Base-by-base conservation (phyloP, 64 coral and sea anemone species). In the Cladopsammia gracilis region DNA sequence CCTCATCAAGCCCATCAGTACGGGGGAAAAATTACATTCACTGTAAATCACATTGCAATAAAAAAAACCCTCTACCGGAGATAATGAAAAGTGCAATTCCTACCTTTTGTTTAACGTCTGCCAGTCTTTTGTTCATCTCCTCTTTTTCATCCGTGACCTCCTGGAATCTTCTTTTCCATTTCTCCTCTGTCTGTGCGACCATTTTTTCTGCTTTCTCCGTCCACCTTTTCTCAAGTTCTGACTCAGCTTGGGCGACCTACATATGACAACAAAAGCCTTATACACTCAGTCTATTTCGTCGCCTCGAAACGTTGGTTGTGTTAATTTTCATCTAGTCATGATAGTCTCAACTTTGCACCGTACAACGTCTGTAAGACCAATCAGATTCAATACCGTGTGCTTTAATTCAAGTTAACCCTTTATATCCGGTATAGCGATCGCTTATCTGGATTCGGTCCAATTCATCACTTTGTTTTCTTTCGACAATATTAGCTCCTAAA, bases 111-210 rank as follows among this genome's bases (percentile, higher is more conserved):
- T 99, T 84, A 68, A 91, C 71, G 48, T 89, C 89, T n/a, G 61
- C n/a, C 0, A 92, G 22, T 71, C 92, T 99, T 48, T 94, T 92
- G 46, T 48, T 48, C 6, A 88, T 50, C 62, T 86, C 84, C 8
- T 99, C 98, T 52, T 88, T 91, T 81, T 99, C 98, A 69, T 96
- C 98, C 4, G 83, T 20, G 51, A 99, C 68, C 52, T 99, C 98
- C 71, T 99, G 76, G 57, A 94, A 94, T 86, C 93, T 96, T 59
- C 78, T 90, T 70, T 94, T 93, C 98, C 94, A 99, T 91, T 96
- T 99, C 60, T 96, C 82, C 61, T 96, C 98, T 14, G 78, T 61
- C 60, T 96, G 98, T 25, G 83, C 56, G 45, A 99, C 98, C 98
- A 99, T 99, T 89, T 94, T 93, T 3, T 69, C 79, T 25, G 94